Conservation (phyloP, 2,888 invertebrate genomes). For the Horisme vitalbata region DNA sequence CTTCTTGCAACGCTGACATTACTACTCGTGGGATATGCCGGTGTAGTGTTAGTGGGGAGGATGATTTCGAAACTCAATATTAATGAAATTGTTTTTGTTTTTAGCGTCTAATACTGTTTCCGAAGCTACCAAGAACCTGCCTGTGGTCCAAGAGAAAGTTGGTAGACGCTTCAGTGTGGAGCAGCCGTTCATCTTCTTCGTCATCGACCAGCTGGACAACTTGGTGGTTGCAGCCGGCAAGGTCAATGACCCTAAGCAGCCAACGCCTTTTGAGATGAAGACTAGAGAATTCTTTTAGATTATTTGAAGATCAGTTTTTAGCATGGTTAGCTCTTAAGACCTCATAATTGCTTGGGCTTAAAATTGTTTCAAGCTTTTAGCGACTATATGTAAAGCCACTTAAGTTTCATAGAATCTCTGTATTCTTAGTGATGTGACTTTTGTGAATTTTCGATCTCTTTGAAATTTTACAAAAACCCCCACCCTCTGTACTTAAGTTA, state of each 20-base stretch:
- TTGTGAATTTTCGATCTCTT: conserved; percentile 16
- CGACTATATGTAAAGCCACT: too few species aligned
- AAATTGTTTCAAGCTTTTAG: too few species aligned
- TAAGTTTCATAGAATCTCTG: too few species aligned
- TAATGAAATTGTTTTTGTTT: too few species aligned
- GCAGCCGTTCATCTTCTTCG: conserved; percentile 85
- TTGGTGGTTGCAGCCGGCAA: conserved; percentile 84
- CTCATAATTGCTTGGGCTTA: too few species aligned
- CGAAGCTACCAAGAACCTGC: conserved; percentile 59
- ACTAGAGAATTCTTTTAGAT: conserved; percentile 23
- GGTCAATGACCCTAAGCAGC: conserved; percentile 74
- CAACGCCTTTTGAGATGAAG: conserved; percentile 54
- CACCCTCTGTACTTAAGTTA: conserved; percentile 34
- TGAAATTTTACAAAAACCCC: conserved; percentile 27
- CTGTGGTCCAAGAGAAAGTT: conserved; percentile 48
- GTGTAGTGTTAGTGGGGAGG: too few species aligned
- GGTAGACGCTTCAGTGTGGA: conserved; percentile 76
- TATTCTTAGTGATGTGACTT: conserved; percentile 13
- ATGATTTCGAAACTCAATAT: too few species aligned
- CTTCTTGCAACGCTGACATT: too few species aligned
- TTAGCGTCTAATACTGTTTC: conserved; percentile 47
- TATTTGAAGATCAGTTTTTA: not conserved
- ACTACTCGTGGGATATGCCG: too few species aligned
- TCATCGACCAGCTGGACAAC: conserved; percentile 81
- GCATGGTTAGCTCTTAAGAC: conserved; percentile 4